phyloP scores from a whole-genome alignment of 1,140 invertebrate species.

The Trialeurodes vaporariorum region DNA sequence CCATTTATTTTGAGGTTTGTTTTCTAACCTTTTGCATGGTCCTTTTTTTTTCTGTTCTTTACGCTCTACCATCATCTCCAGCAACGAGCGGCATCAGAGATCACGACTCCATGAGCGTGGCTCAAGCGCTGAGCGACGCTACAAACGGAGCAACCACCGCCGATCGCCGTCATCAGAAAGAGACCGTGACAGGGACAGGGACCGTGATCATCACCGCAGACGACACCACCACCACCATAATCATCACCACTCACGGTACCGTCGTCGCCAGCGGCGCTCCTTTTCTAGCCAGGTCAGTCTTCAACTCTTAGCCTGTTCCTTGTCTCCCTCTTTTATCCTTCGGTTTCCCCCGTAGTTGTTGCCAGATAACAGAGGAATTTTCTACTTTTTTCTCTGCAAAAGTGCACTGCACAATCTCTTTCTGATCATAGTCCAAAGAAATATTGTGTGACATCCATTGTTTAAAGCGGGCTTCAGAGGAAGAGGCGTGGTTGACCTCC shows the following conservation, averaged over 20 bases:
- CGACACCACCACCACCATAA: slow-evolving; percentile 33
- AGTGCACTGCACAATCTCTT: too few species aligned
- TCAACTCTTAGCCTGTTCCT: background rate
- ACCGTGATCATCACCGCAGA: slow-evolving; percentile 22
- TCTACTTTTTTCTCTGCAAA: background rate
- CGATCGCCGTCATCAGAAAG: slow-evolving; percentile 42
- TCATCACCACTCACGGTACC: slow-evolving; percentile 27
- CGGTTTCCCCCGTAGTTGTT: too few species aligned
- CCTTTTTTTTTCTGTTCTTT: too few species aligned
- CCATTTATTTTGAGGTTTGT: too few species aligned
- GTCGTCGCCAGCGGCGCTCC: slow-evolving; percentile 14
- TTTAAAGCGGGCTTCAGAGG: too few species aligned
- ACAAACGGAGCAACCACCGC: slow-evolving; percentile 46
- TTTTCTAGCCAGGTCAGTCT: background rate
- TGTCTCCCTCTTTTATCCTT: too few species aligned
- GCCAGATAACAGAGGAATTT: too few species aligned
- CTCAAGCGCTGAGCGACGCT: slow-evolving; percentile 45
- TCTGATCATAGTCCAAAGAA: too few species aligned
- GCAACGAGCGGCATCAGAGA: slow-evolving; percentile 45
- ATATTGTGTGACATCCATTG: too few species aligned
- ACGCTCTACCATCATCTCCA: too few species aligned
- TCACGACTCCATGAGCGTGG: slow-evolving; percentile 47
- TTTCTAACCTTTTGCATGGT: too few species aligned
- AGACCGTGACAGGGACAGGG: slow-evolving; percentile 33
- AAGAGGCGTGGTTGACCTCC: too few species aligned